Evolutionary conservation across 2,888 invertebrate genomes (phyloP).

Genomic region (Dorcus parallelipipedus): DNA sequence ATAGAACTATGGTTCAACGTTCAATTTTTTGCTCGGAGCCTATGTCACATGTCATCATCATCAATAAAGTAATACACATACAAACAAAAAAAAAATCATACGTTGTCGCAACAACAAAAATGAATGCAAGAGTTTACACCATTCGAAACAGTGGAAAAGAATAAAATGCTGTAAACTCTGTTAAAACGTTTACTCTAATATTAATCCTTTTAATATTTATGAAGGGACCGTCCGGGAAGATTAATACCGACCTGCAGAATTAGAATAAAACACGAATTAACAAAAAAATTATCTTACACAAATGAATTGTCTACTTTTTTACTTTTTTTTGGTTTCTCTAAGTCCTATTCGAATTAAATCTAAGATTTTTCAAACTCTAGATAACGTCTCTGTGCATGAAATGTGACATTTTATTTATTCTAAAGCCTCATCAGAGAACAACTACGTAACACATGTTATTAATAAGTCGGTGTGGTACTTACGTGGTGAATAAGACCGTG

Average conservation of each 20-base stretch:
- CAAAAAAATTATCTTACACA: slow-evolving; percentile 15
- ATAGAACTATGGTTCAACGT: slow-evolving; percentile 9
- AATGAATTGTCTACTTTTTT: too few species aligned
- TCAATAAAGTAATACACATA: not conserved
- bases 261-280: slow-evolving; percentile 37
- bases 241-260: slow-evolving; percentile 45
- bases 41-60: slow-evolving; percentile 10
- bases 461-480: slow-evolving; percentile 52
- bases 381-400: too few species aligned
- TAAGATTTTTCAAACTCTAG: too few species aligned
- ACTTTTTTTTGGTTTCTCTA: too few species aligned
- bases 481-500: slow-evolving; percentile 76
- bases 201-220: slow-evolving; percentile 23
- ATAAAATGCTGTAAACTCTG: slow-evolving; percentile 21
- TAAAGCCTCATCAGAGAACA: too few species aligned
- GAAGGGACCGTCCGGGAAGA: slow-evolving; percentile 26
- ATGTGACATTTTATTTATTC: too few species aligned
- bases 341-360: too few species aligned
- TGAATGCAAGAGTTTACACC: slow-evolving; percentile 21
- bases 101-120: slow-evolving; percentile 6
- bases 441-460: too few species aligned
- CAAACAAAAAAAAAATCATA: not conserved
- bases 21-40: slow-evolving; percentile 9
- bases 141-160: slow-evolving; percentile 9
- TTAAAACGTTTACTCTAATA: slow-evolving; percentile 18